These are phyloP conservation scores for silkworm (Bombyx mori) DNA, from an alignment of 1,140 invertebrate genomes.

Conservation along the genomic window DNA sequence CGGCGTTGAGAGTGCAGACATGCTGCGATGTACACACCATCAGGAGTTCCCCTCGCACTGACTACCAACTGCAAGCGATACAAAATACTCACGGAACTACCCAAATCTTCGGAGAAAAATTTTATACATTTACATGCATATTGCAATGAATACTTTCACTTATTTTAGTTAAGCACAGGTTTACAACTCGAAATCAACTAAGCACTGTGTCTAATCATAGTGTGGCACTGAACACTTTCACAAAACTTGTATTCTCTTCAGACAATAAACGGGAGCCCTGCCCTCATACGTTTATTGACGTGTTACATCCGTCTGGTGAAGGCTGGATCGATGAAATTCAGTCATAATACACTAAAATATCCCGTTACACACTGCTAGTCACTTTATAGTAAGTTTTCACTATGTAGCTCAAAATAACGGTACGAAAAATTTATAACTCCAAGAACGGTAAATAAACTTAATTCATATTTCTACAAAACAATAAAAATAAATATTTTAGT, in stretches of 20 bases:
- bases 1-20: conserved; percentile 73
- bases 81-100: conserved; percentile 19
- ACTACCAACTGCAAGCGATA: conserved; percentile 63
- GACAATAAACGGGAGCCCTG: conserved; percentile 53
- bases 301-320: conserved; percentile 63
- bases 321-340: conserved; percentile 54
- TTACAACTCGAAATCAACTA: neutral
- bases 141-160: neutral
- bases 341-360: conserved; percentile 25
- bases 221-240: conserved; percentile 43
- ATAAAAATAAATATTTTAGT: conserved; percentile 55
- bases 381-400: conserved; percentile 11
- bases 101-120: neutral
- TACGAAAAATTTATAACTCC: conserved; percentile 41
- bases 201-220: neutral
- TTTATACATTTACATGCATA: neutral
- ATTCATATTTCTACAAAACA: conserved; percentile 43
- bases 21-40: conserved; percentile 73
- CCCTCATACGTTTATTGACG: conserved; percentile 66
- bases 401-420: conserved; percentile 44
- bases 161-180: conserved; percentile 1
- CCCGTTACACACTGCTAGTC: conserved; percentile 11
- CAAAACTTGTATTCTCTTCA: conserved; percentile 29
- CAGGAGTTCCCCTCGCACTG: conserved; percentile 67
- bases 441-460: conserved; percentile 65